These are phyloP conservation scores for Spodoptera picta DNA, from an alignment of 2,888 invertebrate genomes.

Conservation along the genomic window DNA sequence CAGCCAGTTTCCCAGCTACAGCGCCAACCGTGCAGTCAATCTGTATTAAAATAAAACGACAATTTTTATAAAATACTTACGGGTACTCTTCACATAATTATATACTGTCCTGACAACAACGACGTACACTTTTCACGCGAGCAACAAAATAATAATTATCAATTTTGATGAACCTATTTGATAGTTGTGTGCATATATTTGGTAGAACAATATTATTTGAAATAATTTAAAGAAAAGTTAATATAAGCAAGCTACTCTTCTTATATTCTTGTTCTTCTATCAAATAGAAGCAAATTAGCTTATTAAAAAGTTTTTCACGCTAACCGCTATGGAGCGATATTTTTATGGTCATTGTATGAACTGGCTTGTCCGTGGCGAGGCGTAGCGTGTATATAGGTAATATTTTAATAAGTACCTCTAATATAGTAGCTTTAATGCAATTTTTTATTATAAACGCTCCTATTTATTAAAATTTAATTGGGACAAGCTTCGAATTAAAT, in stretches of 20 bases:
- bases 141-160: too few relatives aligned
- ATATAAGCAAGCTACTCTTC: constrained; percentile 1
- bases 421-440: constrained; percentile 20
- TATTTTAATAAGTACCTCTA: constrained; percentile 30
- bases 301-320: constrained; percentile 39
- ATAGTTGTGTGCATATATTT: too few relatives aligned
- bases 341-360: constrained; percentile 27
- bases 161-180: too few relatives aligned
- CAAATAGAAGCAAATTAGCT: constrained; percentile 23
- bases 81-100: too few relatives aligned
- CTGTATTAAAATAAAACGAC: too few relatives aligned
- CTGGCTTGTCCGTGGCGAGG: constrained; percentile 13
- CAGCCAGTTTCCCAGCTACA: too few relatives aligned
- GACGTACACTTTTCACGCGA: too few relatives aligned
- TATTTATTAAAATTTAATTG: constrained; percentile 40
- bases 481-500: constrained; percentile 13
- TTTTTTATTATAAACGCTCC: constrained; percentile 9
- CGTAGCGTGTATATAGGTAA: constrained; percentile 8
- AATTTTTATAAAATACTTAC: too few relatives aligned
- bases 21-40: too few relatives aligned
- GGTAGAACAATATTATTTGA: too few relatives aligned
- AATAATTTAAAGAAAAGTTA: too few relatives aligned
- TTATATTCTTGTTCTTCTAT: constrained; percentile 8
- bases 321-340: constrained; percentile 5
- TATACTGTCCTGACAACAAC: too few relatives aligned